Evolutionary conservation across 1,140 invertebrate genomes (phyloP).

Genomic region (Thalassaphorura encarpata): DNA sequence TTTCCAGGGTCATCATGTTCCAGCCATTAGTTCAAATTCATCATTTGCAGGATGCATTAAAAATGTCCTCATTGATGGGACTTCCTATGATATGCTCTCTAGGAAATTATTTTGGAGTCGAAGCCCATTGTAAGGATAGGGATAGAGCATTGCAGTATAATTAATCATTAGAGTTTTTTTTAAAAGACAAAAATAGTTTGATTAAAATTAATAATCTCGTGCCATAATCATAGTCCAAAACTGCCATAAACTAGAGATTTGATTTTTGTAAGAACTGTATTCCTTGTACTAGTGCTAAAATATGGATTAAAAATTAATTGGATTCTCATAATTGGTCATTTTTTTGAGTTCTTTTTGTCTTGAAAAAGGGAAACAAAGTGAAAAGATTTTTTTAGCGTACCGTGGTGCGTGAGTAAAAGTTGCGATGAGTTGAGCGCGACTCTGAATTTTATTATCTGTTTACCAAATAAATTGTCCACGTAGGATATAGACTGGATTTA

Average conservation of each 20-base stretch:
- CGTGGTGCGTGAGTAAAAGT: no score
- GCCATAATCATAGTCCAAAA: background rate
- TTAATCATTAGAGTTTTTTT: no score
- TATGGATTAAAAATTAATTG: no score
- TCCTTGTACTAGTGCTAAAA: background rate
- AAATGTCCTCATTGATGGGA: slow-evolving; percentile 61
- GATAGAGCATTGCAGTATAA: no score
- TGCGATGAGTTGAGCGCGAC: no score
- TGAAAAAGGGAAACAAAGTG: no score
- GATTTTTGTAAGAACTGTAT: slow-evolving; percentile 15
- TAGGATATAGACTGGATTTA: no score
- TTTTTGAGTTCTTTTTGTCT: no score
- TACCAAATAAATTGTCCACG: no score
- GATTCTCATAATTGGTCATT: no score
- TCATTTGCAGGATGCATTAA: slow-evolving; percentile 58
- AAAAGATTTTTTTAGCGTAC: no score
- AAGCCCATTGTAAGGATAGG: slow-evolving; percentile 52
- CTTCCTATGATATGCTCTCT: slow-evolving; percentile 52
- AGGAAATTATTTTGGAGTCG: slow-evolving; percentile 62
- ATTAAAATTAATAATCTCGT: background rate
- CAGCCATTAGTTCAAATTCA: background rate
- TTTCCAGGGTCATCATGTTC: slow-evolving; percentile 19
- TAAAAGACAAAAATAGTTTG: slow-evolving; percentile 43
- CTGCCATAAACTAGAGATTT: slow-evolving; percentile 45
- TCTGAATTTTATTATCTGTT: no score